Percentiles rank a stretch among this genome's conserved stretches.
Conservation (phyloP, 2,113 vertebrate genomes). For the Psammodynastes pulverulentus region DNA sequence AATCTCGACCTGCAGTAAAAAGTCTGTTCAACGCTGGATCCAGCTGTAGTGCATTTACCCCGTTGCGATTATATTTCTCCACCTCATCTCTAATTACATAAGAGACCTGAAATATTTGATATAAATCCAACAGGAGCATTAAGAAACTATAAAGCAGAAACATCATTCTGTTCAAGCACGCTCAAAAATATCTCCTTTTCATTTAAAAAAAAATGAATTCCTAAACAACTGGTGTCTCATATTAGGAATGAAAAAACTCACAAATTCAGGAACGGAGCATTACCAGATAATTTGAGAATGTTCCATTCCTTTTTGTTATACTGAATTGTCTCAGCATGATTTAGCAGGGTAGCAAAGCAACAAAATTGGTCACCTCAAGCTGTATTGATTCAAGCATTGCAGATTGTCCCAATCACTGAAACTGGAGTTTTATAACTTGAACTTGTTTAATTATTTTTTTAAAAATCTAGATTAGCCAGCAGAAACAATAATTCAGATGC, state of each 20-base stretch:
- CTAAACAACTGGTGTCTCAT: not conserved
- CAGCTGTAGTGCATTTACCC: slow-evolving; percentile 95
- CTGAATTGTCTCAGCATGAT: not conserved
- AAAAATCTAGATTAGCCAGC: not conserved
- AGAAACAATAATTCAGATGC: not conserved
- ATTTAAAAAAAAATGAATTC: not conserved
- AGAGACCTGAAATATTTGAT: slow-evolving; percentile 79
- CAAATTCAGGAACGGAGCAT: not conserved
- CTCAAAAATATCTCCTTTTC: not conserved
- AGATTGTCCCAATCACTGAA: not conserved
- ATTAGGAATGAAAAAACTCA: not conserved
- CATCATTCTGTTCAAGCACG: not conserved
- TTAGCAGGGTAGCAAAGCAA: not conserved
- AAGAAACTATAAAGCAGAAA: slow-evolving; percentile 4
- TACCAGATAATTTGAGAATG: not conserved
- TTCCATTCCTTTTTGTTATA: not conserved
- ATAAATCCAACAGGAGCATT: slow-evolving; percentile 43
- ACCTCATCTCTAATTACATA: slow-evolving; percentile 98
- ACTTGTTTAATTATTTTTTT: not conserved
- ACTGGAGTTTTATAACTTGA: not conserved
- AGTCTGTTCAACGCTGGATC: slow-evolving; percentile 93
- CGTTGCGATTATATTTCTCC: slow-evolving; percentile 96
- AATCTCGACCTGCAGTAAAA: slow-evolving; percentile 95
- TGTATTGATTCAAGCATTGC: not conserved
- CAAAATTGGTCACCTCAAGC: not conserved